phyloP scores from a whole-genome alignment of 2,888 invertebrate species.

The Escarpia spicata region DNA sequence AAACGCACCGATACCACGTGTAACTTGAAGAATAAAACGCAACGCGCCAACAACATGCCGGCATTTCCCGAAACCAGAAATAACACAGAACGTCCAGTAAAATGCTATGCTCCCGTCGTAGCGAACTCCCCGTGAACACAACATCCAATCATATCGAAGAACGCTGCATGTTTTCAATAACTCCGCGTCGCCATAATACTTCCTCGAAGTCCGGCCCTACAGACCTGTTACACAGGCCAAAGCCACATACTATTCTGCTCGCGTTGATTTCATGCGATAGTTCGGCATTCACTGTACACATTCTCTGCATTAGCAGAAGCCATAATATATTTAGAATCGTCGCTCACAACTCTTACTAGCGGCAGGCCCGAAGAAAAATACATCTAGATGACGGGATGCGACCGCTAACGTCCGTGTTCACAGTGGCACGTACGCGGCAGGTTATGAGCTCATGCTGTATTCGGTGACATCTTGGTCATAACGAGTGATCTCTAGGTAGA shows the following conservation, averaged over 20 bases:
- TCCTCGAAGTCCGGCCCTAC: not conserved
- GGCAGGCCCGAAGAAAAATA: not conserved
- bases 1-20: not conserved
- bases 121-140: not conserved
- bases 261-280: not conserved
- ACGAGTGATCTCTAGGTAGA: not conserved
- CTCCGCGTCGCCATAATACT: not conserved
- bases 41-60: not conserved
- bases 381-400: not conserved
- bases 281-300: too few species aligned
- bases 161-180: not conserved
- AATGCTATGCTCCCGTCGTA: not conserved
- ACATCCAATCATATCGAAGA: not conserved
- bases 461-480: not conserved
- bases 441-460: too few species aligned
- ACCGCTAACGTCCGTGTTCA: too few species aligned
- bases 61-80: conserved; percentile 16
- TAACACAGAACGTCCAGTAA: conserved; percentile 13
- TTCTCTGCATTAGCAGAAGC: too few species aligned
- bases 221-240: not conserved
- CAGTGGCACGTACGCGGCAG: too few species aligned
- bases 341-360: too few species aligned
- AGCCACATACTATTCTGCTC: not conserved
- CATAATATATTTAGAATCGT: too few species aligned
- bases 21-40: not conserved